Percentiles rank a stretch among this genome's conserved stretches.
These are phyloP conservation scores for Melanophora roralis DNA, from an alignment of 2,888 invertebrate genomes.

Conservation along the genomic window DNA sequence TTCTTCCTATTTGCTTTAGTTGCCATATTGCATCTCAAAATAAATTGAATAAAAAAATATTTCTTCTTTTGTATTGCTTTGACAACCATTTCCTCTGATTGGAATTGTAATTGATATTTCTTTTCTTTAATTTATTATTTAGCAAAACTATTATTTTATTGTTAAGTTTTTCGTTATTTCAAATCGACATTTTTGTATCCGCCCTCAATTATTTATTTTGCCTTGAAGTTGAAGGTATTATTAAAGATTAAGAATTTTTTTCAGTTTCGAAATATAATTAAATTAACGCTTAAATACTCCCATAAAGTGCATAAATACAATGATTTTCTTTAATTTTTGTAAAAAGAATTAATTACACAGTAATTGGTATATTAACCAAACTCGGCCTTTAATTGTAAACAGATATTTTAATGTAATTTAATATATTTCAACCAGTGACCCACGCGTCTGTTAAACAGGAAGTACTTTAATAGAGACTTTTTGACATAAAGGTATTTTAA, in stretches of 20 bases:
- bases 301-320: background rate
- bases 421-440: slow-evolving; percentile 12
- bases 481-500: background rate
- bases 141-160: slow-evolving; percentile 32
- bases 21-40: slow-evolving; percentile 42
- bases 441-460: background rate
- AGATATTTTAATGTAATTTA: background rate
- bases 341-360: background rate
- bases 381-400: background rate
- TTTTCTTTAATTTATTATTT: slow-evolving; percentile 3
- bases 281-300: slow-evolving; percentile 31
- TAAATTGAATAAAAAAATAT: slow-evolving; percentile 44
- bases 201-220: slow-evolving; percentile 34
- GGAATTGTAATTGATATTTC: slow-evolving; percentile 64
- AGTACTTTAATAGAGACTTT: background rate
- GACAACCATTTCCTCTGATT: slow-evolving; percentile 51
- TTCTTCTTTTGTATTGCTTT: slow-evolving; percentile 39
- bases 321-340: too few species aligned
- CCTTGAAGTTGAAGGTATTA: background rate
- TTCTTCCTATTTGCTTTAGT: background rate
- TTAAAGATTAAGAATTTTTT: background rate
- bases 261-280: slow-evolving; percentile 30
- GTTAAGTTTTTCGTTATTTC: slow-evolving; percentile 7
- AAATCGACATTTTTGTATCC: slow-evolving; percentile 52
- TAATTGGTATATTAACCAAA: background rate